Conservation (phyloP, 1,140 invertebrate genomes). For the Danaus melanippus region DNA sequence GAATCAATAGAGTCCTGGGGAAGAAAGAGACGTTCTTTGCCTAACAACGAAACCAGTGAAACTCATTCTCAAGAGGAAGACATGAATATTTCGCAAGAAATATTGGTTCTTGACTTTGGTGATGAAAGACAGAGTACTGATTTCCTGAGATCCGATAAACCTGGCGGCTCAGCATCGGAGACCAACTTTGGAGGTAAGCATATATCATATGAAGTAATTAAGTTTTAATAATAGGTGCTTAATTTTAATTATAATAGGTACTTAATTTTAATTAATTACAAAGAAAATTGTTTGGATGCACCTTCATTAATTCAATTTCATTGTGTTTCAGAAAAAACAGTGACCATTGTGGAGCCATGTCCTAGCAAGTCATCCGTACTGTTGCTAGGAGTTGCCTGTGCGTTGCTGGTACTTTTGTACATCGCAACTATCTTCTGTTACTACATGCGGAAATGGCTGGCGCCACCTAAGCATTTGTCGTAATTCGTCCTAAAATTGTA, state of each 20-base stretch:
- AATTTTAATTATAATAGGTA: too few relatives aligned
- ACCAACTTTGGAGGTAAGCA: slow-evolving; percentile 81
- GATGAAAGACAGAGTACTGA: slow-evolving; percentile 87
- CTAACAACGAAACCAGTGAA: slow-evolving; percentile 64
- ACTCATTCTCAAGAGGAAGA: slow-evolving; percentile 84
- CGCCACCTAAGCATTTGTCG: slow-evolving; percentile 85
- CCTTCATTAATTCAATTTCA: slow-evolving; percentile 5
- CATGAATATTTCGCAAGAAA: slow-evolving; percentile 95
- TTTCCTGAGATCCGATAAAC: slow-evolving; percentile 81
- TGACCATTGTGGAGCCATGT: slow-evolving; percentile 89
- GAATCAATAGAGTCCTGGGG: slow-evolving; percentile 93
- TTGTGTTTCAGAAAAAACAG: slow-evolving; percentile 82
- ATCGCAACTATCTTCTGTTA: slow-evolving; percentile 91
- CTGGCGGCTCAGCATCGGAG: slow-evolving; percentile 73
- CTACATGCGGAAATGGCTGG: slow-evolving; percentile 92
- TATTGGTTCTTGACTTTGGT: slow-evolving; percentile 91
- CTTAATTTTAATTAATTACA: too few relatives aligned
- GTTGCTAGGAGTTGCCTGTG: slow-evolving; percentile 90
- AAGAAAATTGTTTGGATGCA: not conserved
- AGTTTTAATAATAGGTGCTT: too few relatives aligned
- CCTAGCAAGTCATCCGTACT: slow-evolving; percentile 92
- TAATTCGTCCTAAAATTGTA: slow-evolving; percentile 53
- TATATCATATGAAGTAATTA: slow-evolving; percentile 2
- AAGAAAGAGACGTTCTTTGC: slow-evolving; percentile 83
- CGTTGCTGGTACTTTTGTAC: slow-evolving; percentile 90